Evolutionary conservation across 1,140 invertebrate genomes (phyloP).

Genomic region (Plutomurus gul): DNA sequence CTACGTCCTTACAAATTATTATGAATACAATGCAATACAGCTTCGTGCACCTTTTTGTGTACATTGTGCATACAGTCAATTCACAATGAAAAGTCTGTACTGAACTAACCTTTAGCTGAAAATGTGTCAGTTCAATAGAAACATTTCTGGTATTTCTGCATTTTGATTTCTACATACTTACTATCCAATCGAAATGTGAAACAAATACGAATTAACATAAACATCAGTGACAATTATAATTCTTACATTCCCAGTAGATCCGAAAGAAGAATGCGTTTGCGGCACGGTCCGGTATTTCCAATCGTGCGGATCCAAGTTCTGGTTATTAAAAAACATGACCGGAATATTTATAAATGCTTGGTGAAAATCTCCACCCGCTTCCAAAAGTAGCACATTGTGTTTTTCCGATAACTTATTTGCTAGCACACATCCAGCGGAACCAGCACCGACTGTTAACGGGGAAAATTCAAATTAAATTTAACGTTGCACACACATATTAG

Average conservation of each 20-base stretch:
- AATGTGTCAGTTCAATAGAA: background rate
- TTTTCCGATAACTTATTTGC: constrained; percentile 70
- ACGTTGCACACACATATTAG: background rate
- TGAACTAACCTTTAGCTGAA: background rate
- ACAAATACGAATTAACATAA: background rate
- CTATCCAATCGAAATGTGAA: background rate
- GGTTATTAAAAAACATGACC: constrained; percentile 38
- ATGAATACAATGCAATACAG: background rate
- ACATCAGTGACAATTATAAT: background rate
- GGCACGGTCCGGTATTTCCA: constrained; percentile 55
- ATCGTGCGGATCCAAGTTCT: constrained; percentile 40
- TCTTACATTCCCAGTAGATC: constrained; percentile 43
- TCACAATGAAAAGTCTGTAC: background rate
- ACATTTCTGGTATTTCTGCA: background rate
- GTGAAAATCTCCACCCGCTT: constrained; percentile 65
- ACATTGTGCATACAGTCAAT: background rate
- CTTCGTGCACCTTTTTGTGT: background rate
- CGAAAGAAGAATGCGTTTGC: constrained; percentile 40
- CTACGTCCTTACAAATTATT: background rate
- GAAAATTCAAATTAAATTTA: background rate
- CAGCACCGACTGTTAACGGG: constrained; percentile 77
- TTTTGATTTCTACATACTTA: background rate
- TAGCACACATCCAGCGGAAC: constrained; percentile 77
- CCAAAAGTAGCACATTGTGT: constrained; percentile 68
- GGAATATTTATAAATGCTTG: constrained; percentile 36